Conservation (phyloP, 64 coral and sea anemone genomes). For the Montipora cactus region DNA sequence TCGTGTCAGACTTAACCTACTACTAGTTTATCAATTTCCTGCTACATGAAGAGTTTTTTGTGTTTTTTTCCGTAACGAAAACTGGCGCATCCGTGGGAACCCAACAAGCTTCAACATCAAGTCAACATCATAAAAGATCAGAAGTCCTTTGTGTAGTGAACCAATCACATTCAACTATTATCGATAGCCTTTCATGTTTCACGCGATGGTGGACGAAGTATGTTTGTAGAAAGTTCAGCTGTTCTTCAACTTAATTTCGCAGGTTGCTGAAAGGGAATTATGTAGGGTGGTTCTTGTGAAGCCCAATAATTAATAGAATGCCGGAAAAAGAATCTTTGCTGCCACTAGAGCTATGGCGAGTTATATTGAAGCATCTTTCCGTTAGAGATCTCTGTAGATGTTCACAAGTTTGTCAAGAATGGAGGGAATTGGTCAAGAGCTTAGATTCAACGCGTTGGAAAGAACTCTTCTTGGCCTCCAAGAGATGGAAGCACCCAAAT, state of each 20-base stretch:
- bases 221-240: not conserved
- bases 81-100: not conserved
- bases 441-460: slow-evolving; percentile 97
- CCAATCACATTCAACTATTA: slow-evolving; percentile 16
- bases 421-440: slow-evolving; percentile 93
- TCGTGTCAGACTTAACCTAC: no score
- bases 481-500: slow-evolving; percentile 96
- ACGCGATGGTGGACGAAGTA: not conserved
- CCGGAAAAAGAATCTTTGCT: slow-evolving; percentile 91
- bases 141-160: not conserved
- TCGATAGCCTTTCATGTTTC: slow-evolving; percentile 11
- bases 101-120: not conserved
- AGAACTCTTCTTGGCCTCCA: slow-evolving; percentile 79
- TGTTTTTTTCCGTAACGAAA: no score
- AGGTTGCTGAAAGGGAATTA: not conserved
- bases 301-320: slow-evolving; percentile 31
- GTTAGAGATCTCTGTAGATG: slow-evolving; percentile 92
- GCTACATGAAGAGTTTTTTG: no score
- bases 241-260: not conserved
- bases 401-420: slow-evolving; percentile 93
- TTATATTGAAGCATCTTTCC: slow-evolving; percentile 81
- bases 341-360: slow-evolving; percentile 93
- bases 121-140: not conserved
- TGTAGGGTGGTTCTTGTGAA: not conserved
- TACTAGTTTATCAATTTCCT: no score